Base-by-base conservation (phyloP, 2,113 vertebrate genomes). In the Pampusana beccarii region DNA sequence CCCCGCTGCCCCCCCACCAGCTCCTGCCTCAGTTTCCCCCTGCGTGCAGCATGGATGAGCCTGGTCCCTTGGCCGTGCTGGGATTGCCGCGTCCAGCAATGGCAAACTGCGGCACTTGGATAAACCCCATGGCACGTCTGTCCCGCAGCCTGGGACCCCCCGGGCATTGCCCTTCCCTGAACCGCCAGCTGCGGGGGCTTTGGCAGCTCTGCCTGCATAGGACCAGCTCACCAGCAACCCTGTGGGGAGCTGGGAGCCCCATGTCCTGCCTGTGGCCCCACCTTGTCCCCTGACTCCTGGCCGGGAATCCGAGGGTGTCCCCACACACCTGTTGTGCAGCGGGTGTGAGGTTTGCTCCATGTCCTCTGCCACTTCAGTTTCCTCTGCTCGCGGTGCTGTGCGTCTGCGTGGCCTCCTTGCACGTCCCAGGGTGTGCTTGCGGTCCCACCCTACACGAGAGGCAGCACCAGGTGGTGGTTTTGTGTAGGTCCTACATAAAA, bases 401-500 rank as follows among this genome's bases (percentile, higher is more conserved):
- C 0, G 0, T 28, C 65, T 50, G 33, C 74, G 29, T 2, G 50
- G 23, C 72, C 44, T 34, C 77, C 48, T n/a, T 2, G 34, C 74
- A 1, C 4, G 78, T 23, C 56, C 61, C 38, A 4, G 2, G 38
- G 11, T 3, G 57, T 2, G 25, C 61, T 26, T 3, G 28, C 23
- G 80, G 50, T 73, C 60, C 60, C 38, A 2, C 13, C 0, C 13
- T 60, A 0, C 1, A 0, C 2, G 0, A 4, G 17, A 23, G 9
- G 90, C 50, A 54, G 82, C 28, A 10, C 40, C 29, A 2, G 28
- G 0, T 0, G 16, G 15, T 89, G 80, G 0, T 0, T 91, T 92
- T 89, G 91, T 87, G 87, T 82, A 79, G 95, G 93, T 96, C 95
- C 96, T 95, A 80, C 78, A 53, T 87, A 95, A 95, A 91, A 1